A percentile compares a stretch with the other conserved stretches of the same genome.
Evolutionary conservation across 1,140 invertebrate species (phyloP).

Genomic region (Aphaenogaster ashmeadi): DNA sequence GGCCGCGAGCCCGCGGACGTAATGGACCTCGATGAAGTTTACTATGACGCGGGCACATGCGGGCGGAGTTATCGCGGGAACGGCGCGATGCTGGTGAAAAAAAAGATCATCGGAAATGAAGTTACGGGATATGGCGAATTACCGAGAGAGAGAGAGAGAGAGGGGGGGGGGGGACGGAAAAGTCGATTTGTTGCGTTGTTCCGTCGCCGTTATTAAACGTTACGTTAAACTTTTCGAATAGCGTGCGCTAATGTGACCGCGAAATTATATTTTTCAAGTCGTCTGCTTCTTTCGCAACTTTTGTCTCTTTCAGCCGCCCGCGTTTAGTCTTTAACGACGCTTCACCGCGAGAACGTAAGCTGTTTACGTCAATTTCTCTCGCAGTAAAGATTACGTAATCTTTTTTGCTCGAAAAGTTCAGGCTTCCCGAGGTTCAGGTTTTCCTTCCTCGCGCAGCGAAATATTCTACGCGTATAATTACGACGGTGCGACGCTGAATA

Average conservation of each 20-base stretch:
- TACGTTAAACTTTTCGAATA: constrained; percentile 15
- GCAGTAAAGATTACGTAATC: constrained; percentile 19
- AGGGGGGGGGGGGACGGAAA: not conserved
- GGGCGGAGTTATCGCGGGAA: constrained; percentile 41
- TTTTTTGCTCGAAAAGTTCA: constrained; percentile 6
- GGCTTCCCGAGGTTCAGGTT: not conserved
- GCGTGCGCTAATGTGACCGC: not conserved
- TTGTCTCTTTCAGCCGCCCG: constrained; percentile 1
- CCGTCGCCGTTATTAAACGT: constrained; percentile 2
- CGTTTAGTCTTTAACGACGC: not conserved
- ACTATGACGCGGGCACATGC: constrained; percentile 34
- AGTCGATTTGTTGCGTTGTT: constrained; percentile 13
- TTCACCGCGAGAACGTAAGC: constrained; percentile 1
- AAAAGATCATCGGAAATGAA: constrained; percentile 21
- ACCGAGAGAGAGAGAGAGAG: not conserved
- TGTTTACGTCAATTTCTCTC: constrained; percentile 30
- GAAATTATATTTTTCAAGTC: constrained; percentile 4
- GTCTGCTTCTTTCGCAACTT: constrained; percentile 7
- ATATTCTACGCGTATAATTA: not conserved
- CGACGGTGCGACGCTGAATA: not conserved
- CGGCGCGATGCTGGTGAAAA: constrained; percentile 13
- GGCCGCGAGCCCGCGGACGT: constrained; percentile 38
- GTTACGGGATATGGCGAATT: constrained; percentile 4
- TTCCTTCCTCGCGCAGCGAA: not conserved
- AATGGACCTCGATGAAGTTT: constrained; percentile 59